Percentiles rank a stretch among this genome's conserved stretches.
phyloP scores from a whole-genome alignment of 2,888 invertebrate genomes.

The Andrena marginata region DNA sequence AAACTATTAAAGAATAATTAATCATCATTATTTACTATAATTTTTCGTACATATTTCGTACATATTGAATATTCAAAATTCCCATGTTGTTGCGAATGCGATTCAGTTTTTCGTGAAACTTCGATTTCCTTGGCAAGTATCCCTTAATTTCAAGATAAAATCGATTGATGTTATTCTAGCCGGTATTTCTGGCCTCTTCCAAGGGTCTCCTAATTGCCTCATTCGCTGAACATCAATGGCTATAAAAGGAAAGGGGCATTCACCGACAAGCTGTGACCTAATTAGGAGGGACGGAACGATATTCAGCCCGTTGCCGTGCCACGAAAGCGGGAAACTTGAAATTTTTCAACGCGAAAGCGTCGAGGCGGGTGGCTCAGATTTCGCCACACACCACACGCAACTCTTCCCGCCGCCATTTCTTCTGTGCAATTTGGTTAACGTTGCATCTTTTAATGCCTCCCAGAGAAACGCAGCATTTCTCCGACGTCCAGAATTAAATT shows the following conservation, averaged over 20 bases:
- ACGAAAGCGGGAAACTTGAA: constrained; percentile 39
- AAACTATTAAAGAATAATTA: neutral
- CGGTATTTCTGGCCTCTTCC: constrained; percentile 9
- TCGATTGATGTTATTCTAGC: constrained; percentile 39
- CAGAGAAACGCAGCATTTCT: neutral
- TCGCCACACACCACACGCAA: constrained; percentile 12
- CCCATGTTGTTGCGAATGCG: neutral
- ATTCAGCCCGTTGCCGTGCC: constrained; percentile 6
- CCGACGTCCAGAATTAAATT: constrained; percentile 30
- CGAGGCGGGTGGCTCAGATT: constrained; percentile 8
- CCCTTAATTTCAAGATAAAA: constrained; percentile 40
- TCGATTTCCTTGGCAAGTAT: neutral
- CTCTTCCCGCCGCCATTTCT: constrained; percentile 10
- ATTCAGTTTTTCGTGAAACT: neutral
- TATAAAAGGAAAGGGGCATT: constrained; percentile 46
- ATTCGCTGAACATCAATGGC: constrained; percentile 50
- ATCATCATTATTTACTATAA: neutral
- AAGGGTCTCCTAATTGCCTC: constrained; percentile 51
- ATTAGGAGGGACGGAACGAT: constrained; percentile 55
- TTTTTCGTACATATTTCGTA: neutral
- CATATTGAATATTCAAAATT: neutral
- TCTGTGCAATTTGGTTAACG: constrained; percentile 26
- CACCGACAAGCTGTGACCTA: constrained; percentile 56
- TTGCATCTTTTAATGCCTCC: constrained; percentile 26
- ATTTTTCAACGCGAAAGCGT: constrained; percentile 26